A percentile compares a stretch with the other conserved stretches of the same genome.
These are phyloP conservation scores for Sthenelais limicola DNA, from an alignment of 2,888 invertebrate species.

Conservation along the genomic window DNA sequence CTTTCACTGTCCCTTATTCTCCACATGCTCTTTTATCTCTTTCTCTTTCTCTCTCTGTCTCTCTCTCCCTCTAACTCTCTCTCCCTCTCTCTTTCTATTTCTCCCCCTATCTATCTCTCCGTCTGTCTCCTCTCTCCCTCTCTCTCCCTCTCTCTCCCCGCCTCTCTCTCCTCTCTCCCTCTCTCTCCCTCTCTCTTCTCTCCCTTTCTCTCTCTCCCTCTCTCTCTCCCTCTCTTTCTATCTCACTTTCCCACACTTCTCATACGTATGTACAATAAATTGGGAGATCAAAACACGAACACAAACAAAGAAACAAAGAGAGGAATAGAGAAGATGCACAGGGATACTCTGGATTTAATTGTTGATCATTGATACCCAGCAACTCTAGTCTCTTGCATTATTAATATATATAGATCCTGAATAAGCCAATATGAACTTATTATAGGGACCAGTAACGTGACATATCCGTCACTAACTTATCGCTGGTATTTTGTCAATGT, in stretches of 20 bases:
- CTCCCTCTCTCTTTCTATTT: not conserved
- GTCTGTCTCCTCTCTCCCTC: not conserved
- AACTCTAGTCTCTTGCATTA: too few relatives aligned
- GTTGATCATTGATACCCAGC: too few relatives aligned
- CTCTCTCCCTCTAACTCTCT: not conserved
- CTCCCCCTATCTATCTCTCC: not conserved
- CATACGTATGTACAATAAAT: too few relatives aligned
- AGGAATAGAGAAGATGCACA: too few relatives aligned
- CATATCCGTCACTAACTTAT: too few relatives aligned
- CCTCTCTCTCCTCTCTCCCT: not conserved
- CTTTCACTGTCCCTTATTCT: not conserved
- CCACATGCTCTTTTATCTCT: not conserved
- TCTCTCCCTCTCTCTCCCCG: not conserved
- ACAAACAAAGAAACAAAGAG: too few relatives aligned
- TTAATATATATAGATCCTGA: too few relatives aligned
- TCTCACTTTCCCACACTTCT: not conserved
- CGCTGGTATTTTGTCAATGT: too few relatives aligned
- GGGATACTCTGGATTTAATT: too few relatives aligned
- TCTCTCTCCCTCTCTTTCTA: not conserved
- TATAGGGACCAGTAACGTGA: too few relatives aligned
- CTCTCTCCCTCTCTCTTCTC: not conserved
- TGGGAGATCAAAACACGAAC: too few relatives aligned
- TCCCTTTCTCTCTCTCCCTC: slow-evolving; percentile 5
- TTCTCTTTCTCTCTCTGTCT: not conserved
- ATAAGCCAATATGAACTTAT: too few relatives aligned